Percentiles rank a stretch among this genome's conserved stretches.
Evolutionary conservation across 1,140 invertebrate species (phyloP).

Genomic region (Aphelinus atriplicis): DNA sequence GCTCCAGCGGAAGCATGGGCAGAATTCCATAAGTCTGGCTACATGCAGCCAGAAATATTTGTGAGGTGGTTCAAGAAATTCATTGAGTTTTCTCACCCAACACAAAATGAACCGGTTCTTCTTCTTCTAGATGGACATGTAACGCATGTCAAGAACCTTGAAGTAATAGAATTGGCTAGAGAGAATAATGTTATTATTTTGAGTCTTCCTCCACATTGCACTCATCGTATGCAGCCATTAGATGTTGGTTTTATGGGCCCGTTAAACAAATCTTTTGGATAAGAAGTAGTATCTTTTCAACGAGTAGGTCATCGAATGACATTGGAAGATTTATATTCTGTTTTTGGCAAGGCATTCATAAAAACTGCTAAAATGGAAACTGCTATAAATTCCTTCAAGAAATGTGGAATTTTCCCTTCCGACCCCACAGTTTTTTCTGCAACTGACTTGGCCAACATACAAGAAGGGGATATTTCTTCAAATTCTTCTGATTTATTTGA

Average conservation of each 20-base stretch:
- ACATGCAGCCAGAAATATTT: too few relatives aligned
- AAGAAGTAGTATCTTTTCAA: constrained; percentile 52
- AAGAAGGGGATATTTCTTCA: too few relatives aligned
- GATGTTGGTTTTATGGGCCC: constrained; percentile 54
- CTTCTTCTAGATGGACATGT: constrained; percentile 44
- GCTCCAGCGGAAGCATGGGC: constrained; percentile 35
- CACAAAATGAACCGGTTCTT: constrained; percentile 42
- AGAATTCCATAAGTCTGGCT: constrained; percentile 2
- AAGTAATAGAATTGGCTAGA: constrained; percentile 30
- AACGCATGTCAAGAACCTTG: background rate
- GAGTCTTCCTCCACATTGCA: too few relatives aligned
- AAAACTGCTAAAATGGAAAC: too few relatives aligned
- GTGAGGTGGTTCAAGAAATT: constrained; percentile 28
- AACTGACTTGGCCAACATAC: background rate
- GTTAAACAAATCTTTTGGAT: constrained; percentile 42
- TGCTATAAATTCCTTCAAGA: constrained; percentile 51
- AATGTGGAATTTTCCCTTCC: constrained; percentile 48
- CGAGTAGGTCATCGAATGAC: constrained; percentile 46
- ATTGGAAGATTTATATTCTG: constrained; percentile 46
- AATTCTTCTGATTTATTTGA: too few relatives aligned
- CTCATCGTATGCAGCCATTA: constrained; percentile 1
- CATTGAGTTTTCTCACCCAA: constrained; percentile 35
- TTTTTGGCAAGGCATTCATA: too few relatives aligned
- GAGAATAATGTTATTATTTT: constrained; percentile 30
- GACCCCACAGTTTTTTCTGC: background rate